Evolutionary conservation across 1,140 invertebrate genomes (phyloP), one percentile per base, ranked within the genome.

Genomic region (Potamilus streckersoni): DNA sequence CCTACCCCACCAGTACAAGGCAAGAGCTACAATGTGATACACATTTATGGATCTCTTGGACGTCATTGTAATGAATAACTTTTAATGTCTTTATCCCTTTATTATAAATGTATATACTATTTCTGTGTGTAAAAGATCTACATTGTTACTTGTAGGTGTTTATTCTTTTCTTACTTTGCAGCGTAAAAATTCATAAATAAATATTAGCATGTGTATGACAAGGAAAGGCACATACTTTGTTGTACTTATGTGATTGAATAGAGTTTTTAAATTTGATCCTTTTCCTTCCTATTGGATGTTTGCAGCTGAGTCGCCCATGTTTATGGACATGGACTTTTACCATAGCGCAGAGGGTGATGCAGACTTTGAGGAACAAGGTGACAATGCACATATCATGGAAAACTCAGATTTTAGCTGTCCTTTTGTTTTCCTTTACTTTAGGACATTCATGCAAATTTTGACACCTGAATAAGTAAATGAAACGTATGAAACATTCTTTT

Each of bases 281-380:
- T 38, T 69, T 49, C 14, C 23, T 17, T 75, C 66, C 70, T 67
- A 75, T 67, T 78, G 79, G 73, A 69, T 77, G 71, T 74, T 84
- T 80, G 64, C 82, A 85, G 82, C 72, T 65, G 74, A 85, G 76
- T 77, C 76, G n/a, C 67, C 79, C 61, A 81, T 81, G 78, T 76
- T 79, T 76, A 71, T 74, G 66, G 73, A 78, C 72, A 73, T 81
- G 81, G 81, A 82, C 79, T 79, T 81, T 81, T 74, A 79, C 71
- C 79, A 78, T 72, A 80, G 71, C 74, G 62, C 74, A 58, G 71
- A 79, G 67, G 78, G 76, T 58, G 76, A 78, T 38, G 79, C 78
- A 55, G 72, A 74, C 62, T 68, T 64, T 71, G 80, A 67, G 17
- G 58, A 57, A 23, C 57, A 38, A 77, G 67, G 71, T 76, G 70